Percentiles rank a stretch among this genome's conserved stretches.
Conservation (phyloP, 35 echinoderm and acorn worm genomes). For the Apostichopus parvimensis region DNA sequence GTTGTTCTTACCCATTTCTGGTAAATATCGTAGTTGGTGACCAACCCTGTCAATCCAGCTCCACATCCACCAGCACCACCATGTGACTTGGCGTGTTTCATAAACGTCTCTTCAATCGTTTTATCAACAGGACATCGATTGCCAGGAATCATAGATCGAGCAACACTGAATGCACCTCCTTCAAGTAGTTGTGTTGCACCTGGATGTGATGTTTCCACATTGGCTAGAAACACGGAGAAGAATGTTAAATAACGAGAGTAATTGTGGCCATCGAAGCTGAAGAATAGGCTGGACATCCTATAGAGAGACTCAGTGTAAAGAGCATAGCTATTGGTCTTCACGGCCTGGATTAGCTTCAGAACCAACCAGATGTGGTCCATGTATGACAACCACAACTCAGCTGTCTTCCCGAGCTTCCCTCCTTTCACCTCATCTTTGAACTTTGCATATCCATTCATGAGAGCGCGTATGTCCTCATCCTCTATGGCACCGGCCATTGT, state of each 20-base stretch:
- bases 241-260: conserved; percentile 67
- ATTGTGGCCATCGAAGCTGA: conserved; percentile 63
- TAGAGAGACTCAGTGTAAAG: conserved; percentile 54
- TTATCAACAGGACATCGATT: conserved; percentile 77
- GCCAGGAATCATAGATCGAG: conserved; percentile 69
- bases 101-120: conserved; percentile 86
- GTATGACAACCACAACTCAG: conserved; percentile 64
- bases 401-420: conserved; percentile 67
- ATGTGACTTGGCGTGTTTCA: conserved; percentile 71
- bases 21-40: conserved; percentile 55
- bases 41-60: conserved; percentile 62
- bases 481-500: neutral
- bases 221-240: conserved; percentile 43
- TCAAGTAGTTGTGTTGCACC: conserved; percentile 54
- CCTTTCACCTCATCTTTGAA: conserved; percentile 41
- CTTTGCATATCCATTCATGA: neutral
- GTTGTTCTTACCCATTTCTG: conserved; percentile 68
- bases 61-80: conserved; percentile 55
- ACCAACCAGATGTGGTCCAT: conserved; percentile 67
- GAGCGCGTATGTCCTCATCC: neutral
- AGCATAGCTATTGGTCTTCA: conserved; percentile 69
- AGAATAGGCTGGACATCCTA: conserved; percentile 69
- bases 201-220: conserved; percentile 62
- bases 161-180: conserved; percentile 63
- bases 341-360: conserved; percentile 56